Evolutionary conservation across 2,113 vertebrate species (phyloP).

Genomic region (Gymnarchus niloticus): DNA sequence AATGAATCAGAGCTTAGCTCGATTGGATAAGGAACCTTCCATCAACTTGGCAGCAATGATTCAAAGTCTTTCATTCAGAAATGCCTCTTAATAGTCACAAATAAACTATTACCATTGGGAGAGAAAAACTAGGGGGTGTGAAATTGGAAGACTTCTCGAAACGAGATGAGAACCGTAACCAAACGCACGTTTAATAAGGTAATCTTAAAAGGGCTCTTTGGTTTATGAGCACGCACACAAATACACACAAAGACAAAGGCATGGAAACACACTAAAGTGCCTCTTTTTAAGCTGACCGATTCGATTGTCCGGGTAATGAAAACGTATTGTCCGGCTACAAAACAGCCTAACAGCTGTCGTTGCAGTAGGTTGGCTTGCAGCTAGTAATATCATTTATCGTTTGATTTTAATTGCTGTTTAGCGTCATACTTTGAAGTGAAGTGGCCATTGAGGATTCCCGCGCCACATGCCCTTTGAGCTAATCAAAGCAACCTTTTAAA

Average conservation of each 20-base stretch:
- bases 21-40: slow-evolving; percentile 49
- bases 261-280: neutral
- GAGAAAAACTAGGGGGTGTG: slow-evolving; percentile 17
- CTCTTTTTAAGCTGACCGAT: neutral
- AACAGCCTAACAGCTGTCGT: slow-evolving; percentile 13
- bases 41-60: slow-evolving; percentile 31
- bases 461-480: slow-evolving; percentile 46
- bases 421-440: slow-evolving; percentile 36
- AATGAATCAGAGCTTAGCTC: slow-evolving; percentile 45
- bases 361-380: slow-evolving; percentile 25
- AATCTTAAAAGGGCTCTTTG: neutral
- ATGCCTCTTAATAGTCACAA: slow-evolving; percentile 24
- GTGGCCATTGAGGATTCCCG: no score
- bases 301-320: slow-evolving; percentile 28
- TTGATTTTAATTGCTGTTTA: slow-evolving; percentile 52
- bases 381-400: slow-evolving; percentile 41
- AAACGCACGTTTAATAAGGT: slow-evolving; percentile 16
- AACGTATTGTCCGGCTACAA: slow-evolving; percentile 29
- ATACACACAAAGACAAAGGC: neutral
- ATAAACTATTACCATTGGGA: slow-evolving; percentile 24
- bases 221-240: slow-evolving; percentile 29
- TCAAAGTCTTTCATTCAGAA: slow-evolving; percentile 30
- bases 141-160: slow-evolving; percentile 18
- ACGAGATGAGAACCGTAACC: slow-evolving; percentile 12
- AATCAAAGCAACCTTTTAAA: slow-evolving; percentile 57